Percentiles rank a stretch among this genome's conserved stretches.
These are phyloP conservation scores for Creontiades dilutus DNA, from an alignment of 2,888 invertebrate species.

Conservation along the genomic window DNA sequence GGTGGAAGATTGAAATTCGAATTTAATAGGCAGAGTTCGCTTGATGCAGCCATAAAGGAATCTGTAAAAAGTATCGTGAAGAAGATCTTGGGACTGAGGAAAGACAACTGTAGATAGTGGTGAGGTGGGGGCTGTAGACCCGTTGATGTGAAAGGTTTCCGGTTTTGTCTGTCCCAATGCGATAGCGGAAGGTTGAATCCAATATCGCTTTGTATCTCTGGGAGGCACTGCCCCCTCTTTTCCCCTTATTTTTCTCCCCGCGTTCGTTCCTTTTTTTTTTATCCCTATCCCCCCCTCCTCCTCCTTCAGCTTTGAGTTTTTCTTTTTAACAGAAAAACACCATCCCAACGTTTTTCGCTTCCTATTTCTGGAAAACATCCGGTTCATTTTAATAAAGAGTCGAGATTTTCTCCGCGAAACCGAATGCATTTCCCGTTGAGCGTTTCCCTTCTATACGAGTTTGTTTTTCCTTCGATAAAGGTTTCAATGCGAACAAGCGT, in stretches of 20 bases:
- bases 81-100: neutral
- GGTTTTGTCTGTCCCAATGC: constrained; percentile 60
- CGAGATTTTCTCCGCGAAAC: constrained; percentile 45
- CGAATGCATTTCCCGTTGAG: neutral
- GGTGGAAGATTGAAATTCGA: neutral
- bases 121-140: neutral
- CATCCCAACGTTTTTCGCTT: neutral
- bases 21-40: constrained; percentile 17
- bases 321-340: constrained; percentile 34
- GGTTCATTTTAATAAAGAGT: constrained; percentile 59
- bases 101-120: neutral
- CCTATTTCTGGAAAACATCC: constrained; percentile 52
- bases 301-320: neutral
- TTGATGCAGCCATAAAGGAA: constrained; percentile 3
- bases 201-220: constrained; percentile 61
- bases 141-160: constrained; percentile 62
- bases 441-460: neutral
- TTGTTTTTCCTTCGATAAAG: neutral
- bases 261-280: too few relatives aligned
- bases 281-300: too few relatives aligned
- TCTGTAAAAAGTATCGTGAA: neutral
- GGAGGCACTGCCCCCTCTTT: constrained; percentile 51
- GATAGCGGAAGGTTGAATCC: constrained; percentile 57
- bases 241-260: neutral
- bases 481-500: neutral